Evolutionary conservation across 2,797 vertebrate species (phyloP).

Genomic region (Scyliorhinus canicula): DNA sequence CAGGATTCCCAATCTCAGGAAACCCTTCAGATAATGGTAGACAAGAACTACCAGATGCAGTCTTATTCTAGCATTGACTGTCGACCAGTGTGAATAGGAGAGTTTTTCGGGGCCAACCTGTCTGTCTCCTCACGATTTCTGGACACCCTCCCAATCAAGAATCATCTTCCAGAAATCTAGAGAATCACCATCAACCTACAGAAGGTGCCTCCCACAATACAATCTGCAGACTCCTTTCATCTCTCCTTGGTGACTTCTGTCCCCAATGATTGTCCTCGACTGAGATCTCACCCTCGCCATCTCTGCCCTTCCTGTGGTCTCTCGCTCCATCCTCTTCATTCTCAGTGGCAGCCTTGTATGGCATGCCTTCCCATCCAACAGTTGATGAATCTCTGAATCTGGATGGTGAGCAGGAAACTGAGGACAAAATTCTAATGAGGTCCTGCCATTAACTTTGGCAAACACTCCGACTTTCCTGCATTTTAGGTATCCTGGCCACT

Average conservation of each 20-base stretch:
- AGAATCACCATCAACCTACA: background rate
- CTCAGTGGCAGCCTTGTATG: background rate
- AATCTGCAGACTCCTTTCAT: background rate
- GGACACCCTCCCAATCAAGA: too few species aligned
- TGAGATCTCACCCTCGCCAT: background rate
- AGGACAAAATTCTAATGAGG: background rate
- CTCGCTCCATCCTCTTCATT: background rate
- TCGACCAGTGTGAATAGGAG: background rate
- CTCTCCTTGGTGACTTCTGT: background rate
- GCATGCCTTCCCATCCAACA: background rate
- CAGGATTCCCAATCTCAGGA: background rate
- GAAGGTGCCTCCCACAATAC: too few species aligned
- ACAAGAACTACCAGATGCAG: background rate
- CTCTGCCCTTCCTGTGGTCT: background rate
- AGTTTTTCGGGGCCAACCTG: background rate
- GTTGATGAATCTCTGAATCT: background rate
- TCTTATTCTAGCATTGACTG: background rate
- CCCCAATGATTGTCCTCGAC: too few species aligned
- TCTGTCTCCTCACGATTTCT: background rate
- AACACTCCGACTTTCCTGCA: background rate
- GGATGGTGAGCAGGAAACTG: background rate
- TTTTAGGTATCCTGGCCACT: too few species aligned
- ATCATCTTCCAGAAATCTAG: background rate
- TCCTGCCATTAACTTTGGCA: background rate
- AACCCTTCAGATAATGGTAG: background rate